Conservation (phyloP, 2,113 vertebrate species). For the Nipponia nippon region DNA sequence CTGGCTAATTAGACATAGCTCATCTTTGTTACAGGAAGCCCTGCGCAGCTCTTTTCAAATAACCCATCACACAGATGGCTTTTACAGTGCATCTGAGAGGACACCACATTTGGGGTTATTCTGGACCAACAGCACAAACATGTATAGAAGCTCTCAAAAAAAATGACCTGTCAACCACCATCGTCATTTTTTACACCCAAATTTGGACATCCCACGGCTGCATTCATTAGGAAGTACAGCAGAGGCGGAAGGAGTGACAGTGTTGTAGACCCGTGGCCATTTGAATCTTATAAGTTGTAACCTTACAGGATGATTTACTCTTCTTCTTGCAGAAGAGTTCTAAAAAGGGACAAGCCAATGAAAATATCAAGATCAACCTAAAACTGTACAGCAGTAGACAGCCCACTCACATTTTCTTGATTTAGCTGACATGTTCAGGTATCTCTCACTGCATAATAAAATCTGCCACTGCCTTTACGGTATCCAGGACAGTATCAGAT, state of each 20-base stretch:
- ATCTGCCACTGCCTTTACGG: neutral
- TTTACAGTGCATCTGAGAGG: neutral
- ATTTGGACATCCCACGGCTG: accelerated
- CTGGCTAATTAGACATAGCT: neutral
- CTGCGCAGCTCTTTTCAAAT: neutral
- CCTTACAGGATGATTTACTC: neutral
- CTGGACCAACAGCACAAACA: neutral
- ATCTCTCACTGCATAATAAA: neutral
- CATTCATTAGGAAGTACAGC: neutral
- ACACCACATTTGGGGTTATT: neutral
- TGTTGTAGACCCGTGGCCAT: neutral
- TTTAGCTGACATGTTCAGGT: neutral
- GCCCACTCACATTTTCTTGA: neutral
- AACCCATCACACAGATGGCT: neutral
- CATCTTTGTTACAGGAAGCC: neutral
- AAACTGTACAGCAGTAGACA: neutral
- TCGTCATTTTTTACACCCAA: neutral
- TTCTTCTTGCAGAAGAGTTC: neutral
- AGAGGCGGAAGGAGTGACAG: neutral
- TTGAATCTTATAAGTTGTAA: neutral
- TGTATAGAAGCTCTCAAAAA: neutral
- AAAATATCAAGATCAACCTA: neutral
- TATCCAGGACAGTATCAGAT: neutral
- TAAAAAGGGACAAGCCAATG: neutral
- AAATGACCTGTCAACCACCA: neutral